A percentile compares a stretch with the other conserved stretches of the same genome.
Evolutionary conservation across 2,888 invertebrate species (phyloP).

Genomic region (Nephrotoma flavescens): DNA sequence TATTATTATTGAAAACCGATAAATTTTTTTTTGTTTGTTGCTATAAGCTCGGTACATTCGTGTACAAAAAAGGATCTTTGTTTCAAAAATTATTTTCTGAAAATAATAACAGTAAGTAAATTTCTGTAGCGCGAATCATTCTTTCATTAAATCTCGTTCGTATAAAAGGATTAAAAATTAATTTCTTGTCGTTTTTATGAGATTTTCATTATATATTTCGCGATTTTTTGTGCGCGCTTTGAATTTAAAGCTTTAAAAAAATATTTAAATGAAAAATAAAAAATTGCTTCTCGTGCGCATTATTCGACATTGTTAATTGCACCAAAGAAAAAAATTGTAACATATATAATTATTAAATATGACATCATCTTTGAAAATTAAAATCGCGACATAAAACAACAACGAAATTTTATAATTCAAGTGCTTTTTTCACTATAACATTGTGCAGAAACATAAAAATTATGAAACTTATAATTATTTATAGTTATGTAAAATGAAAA

Average conservation of each 20-base stretch:
- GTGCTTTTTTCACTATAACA: background rate
- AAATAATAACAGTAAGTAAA: background rate
- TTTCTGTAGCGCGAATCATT: background rate
- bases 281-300: background rate
- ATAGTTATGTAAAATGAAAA: background rate
- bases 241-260: background rate
- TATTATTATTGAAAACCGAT: background rate
- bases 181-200: background rate
- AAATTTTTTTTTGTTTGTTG: background rate
- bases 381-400: background rate
- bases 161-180: background rate
- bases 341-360: background rate
- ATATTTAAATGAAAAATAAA: background rate
- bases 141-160: background rate
- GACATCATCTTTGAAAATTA: background rate
- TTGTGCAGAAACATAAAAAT: background rate
- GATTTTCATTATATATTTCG: background rate
- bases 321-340: background rate
- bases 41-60: background rate
- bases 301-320: background rate
- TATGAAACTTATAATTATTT: background rate
- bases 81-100: background rate
- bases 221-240: background rate
- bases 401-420: background rate
- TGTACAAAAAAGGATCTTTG: background rate